Base-by-base conservation (phyloP, 1,140 invertebrate genomes). In the Pogonomyrmex californicus region DNA sequence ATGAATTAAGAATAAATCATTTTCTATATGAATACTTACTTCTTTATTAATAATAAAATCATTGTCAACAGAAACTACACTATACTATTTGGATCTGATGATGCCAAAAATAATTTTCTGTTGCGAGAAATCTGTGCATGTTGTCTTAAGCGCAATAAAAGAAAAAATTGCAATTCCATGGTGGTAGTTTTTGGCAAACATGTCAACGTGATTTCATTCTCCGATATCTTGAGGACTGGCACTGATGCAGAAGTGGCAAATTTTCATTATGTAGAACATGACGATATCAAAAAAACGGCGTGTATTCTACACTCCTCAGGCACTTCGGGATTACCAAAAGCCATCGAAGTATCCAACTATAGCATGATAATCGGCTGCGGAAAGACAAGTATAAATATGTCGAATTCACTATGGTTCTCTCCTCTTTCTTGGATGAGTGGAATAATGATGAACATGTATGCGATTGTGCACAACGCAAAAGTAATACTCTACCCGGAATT, bases 271-370 rank as follows among this genome's bases (percentile, higher is more conserved):
- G 36, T 9, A 12, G 12, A 78, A 1, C 23, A 76, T 2, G 47
- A 71, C 0, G 75, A 91, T 79, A 62, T 66, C 0, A 44, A 41
- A 0, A 33, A 89, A 1, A 90, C 91, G 2, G 92, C 91, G 5
- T 54, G 93, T 0, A 92, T 96, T 17, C 65, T 96, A 7, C 95
- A 93, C 86, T 96, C 97, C 0, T 97, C 97, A 90, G 97, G 97
- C 6, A 97, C 97, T 4, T 98, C 97, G 60, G 97, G 97, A 70
- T 92, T 96, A 41, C 97, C 97, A 0, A 98, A 98, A 94, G 97
- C 97, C 17, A 97, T 97, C 0, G 96, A 97, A 91, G 90, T 97
- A 2, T 97, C 97, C 4, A 97, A 98, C 85, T 60, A 83, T 4
- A 6, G 41, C 1, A 0, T 66, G 9, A 38, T 86, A 0, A 10